phyloP scores from a whole-genome alignment of 2,888 invertebrate genomes.

The Zootermopsis nevadensis region DNA sequence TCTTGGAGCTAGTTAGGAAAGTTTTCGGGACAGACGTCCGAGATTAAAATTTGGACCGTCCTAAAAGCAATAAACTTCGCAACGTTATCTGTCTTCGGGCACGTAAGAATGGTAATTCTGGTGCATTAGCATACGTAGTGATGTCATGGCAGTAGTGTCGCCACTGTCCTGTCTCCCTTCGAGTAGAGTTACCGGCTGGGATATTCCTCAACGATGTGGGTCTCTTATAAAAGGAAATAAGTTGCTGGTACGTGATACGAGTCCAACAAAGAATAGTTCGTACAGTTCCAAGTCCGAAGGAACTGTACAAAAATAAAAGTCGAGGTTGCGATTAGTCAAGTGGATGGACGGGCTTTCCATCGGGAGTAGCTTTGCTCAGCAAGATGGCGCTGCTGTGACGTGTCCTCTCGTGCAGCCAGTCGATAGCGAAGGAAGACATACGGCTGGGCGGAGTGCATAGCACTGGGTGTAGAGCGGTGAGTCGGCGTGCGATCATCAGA shows the following conservation, averaged over 20 bases:
- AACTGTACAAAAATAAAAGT: not conserved
- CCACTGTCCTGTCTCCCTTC: not conserved
- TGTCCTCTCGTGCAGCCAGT: constrained; percentile 29
- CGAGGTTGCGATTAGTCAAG: not conserved
- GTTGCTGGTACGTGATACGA: not conserved
- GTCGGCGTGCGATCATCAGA: not conserved
- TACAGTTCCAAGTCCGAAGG: not conserved
- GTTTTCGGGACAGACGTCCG: no score
- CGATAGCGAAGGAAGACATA: constrained; percentile 34
- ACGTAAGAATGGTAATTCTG: no score
- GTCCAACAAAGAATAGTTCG: not conserved
- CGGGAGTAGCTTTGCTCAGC: constrained; percentile 22
- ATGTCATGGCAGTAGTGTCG: not conserved
- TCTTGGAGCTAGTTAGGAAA: no score
- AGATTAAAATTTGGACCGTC: no score
- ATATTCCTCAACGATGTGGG: not conserved
- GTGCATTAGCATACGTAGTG: not conserved
- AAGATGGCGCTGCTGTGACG: constrained; percentile 34
- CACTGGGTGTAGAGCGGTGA: not conserved
- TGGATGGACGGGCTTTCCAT: constrained; percentile 14
- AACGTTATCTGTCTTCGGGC: no score
- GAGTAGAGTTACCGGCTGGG: not conserved
- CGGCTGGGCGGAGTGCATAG: constrained; percentile 16
- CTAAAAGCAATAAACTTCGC: no score
- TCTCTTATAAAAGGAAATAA: not conserved